Evolutionary conservation across 2,888 invertebrate genomes (phyloP).

Genomic region (Yponomeuta plumbellus): DNA sequence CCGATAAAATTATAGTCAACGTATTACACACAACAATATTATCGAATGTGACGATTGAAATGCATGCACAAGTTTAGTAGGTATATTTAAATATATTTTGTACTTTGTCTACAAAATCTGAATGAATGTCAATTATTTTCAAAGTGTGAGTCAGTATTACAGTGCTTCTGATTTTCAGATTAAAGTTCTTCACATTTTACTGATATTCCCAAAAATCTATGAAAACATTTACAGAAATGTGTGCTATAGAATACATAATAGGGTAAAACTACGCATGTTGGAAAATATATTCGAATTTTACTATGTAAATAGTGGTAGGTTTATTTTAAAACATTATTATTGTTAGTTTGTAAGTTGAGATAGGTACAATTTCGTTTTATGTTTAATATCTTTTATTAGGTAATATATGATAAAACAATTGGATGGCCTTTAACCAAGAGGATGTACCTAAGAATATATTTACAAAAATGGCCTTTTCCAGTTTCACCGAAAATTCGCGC

Average conservation of each 20-base stretch:
- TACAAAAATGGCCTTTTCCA: neutral
- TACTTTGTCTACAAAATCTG: slow-evolving; percentile 25
- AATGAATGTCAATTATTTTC: slow-evolving; percentile 56
- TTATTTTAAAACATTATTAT: slow-evolving; percentile 42
- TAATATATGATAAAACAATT: neutral
- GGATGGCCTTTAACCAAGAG: neutral
- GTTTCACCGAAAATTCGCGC: neutral
- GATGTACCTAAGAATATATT: neutral
- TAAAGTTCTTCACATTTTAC: slow-evolving; percentile 21
- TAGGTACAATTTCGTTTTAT: slow-evolving; percentile 5
- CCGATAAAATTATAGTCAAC: neutral
- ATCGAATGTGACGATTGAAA: neutral
- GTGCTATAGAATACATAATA: neutral
- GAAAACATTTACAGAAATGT: neutral
- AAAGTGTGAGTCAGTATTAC: slow-evolving; percentile 69
- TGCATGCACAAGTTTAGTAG: neutral
- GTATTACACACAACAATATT: neutral
- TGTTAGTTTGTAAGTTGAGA: slow-evolving; percentile 22
- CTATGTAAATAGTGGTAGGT: slow-evolving; percentile 45
- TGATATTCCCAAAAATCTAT: neutral
- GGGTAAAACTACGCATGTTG: neutral
- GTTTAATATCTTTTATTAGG: slow-evolving; percentile 7
- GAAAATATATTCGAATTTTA: slow-evolving; percentile 37
- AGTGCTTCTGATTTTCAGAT: slow-evolving; percentile 37
- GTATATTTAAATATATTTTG: slow-evolving; percentile 29